phyloP scores from a whole-genome alignment of 1,140 invertebrate species.

The Elysia chlorotica region DNA sequence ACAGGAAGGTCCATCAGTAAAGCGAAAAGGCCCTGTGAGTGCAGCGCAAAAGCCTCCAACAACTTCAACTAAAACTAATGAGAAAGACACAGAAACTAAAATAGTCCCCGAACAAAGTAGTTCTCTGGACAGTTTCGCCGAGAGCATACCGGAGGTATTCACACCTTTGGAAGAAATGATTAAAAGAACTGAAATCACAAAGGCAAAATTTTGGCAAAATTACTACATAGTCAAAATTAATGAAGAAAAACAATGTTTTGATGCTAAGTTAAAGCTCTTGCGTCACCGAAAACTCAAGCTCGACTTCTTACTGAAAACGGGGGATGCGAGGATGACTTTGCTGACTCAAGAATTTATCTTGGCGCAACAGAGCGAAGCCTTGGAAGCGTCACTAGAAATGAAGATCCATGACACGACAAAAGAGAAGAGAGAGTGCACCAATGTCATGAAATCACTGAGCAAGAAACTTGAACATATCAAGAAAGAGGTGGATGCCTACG shows the following conservation, averaged over 20 bases:
- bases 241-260: slow-evolving; percentile 5
- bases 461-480: slow-evolving; percentile 9
- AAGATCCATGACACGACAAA: slow-evolving; percentile 1
- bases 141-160: background rate
- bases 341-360: slow-evolving; percentile 18
- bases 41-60: background rate
- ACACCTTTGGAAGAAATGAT: slow-evolving; percentile 4
- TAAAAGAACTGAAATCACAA: background rate
- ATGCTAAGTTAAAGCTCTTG: slow-evolving; percentile 10
- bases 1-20: background rate
- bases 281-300: slow-evolving; percentile 6
- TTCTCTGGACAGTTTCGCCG: background rate
- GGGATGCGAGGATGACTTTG: slow-evolving; percentile 1
- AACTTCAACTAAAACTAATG: background rate
- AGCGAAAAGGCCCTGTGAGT: background rate
- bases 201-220: background rate
- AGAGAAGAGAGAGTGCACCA: slow-evolving; percentile 11
- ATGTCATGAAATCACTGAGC: background rate
- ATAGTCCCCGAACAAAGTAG: background rate
- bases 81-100: background rate
- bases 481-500: slow-evolving; percentile 8
- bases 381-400: slow-evolving; percentile 9
- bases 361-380: slow-evolving; percentile 11
- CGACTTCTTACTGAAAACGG: slow-evolving; percentile 9
- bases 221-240: background rate